These are phyloP conservation scores for Rhinichthys klamathensis DNA, from an alignment of 2,113 vertebrate genomes.

Conservation along the genomic window DNA sequence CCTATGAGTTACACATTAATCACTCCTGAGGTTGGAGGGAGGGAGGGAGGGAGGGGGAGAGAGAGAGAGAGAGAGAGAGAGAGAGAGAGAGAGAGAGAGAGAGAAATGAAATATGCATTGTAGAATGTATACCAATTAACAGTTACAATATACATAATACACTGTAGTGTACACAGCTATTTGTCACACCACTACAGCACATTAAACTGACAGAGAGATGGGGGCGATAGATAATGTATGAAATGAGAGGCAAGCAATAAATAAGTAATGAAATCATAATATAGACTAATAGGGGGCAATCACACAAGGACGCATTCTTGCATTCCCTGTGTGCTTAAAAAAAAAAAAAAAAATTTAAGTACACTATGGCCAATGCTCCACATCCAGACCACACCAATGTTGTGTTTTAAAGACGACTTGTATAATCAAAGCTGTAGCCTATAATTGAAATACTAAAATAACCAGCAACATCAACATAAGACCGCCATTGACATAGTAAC, in stretches of 20 bases:
- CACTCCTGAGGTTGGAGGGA: constrained; percentile 16
- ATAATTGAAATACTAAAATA: background rate
- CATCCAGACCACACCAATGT: background rate
- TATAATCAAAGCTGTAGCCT: background rate
- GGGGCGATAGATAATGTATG: background rate
- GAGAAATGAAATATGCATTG: background rate
- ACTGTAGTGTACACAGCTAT: background rate
- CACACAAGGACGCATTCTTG: background rate
- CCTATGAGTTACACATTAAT: constrained; percentile 32
- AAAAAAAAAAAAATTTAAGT: too few species aligned
- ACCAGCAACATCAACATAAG: background rate
- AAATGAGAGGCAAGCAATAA: constrained; percentile 16
- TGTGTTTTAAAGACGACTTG: background rate
- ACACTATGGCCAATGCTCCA: background rate
- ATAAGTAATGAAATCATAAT: background rate
- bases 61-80: background rate
- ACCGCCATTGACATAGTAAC: background rate
- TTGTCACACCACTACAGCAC: background rate
- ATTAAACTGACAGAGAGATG: constrained; percentile 14
- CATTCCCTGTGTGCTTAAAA: too few species aligned
- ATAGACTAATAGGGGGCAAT: background rate
- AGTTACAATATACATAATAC: constrained; percentile 13
- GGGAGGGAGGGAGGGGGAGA: too few species aligned
- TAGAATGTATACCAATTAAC: constrained; percentile 5
- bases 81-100: too few species aligned